phyloP scores from a whole-genome alignment of 2,888 invertebrate genomes.

The Gymnosoma rotundatum region DNA sequence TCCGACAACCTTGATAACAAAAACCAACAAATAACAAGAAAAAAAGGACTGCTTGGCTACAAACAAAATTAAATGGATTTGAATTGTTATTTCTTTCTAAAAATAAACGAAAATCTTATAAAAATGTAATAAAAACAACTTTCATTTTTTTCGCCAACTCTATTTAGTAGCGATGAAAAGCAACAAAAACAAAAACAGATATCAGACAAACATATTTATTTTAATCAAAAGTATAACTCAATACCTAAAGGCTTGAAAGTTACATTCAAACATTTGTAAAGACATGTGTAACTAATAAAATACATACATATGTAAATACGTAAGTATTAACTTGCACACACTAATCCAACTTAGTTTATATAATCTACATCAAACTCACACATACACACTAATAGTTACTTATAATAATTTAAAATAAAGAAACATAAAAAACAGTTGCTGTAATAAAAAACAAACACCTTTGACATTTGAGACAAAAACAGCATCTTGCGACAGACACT shows the following conservation, averaged over 20 bases:
- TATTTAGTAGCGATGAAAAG: slow-evolving; percentile 1
- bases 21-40: slow-evolving; percentile 6
- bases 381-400: neutral
- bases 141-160: slow-evolving; percentile 67
- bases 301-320: neutral
- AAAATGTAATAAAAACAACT: slow-evolving; percentile 70
- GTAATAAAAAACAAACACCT: slow-evolving; percentile 51
- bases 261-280: slow-evolving; percentile 28
- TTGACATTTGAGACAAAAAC: slow-evolving; percentile 63
- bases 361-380: slow-evolving; percentile 28
- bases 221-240: slow-evolving; percentile 54
- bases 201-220: slow-evolving; percentile 24
- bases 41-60: slow-evolving; percentile 27
- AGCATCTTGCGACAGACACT: slow-evolving; percentile 1
- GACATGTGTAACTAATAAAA: neutral
- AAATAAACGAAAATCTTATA: slow-evolving; percentile 5
- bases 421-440: slow-evolving; percentile 20
- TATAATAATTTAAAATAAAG: slow-evolving; percentile 9
- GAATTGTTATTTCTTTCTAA: slow-evolving; percentile 1
- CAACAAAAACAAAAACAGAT: slow-evolving; percentile 1
- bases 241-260: slow-evolving; percentile 65
- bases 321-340: slow-evolving; percentile 20
- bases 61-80: neutral
- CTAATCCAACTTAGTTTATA: slow-evolving; percentile 37
- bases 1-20: slow-evolving; percentile 61